These are phyloP conservation scores for Oeneis ivallda DNA, from an alignment of 2,888 invertebrate species.

Conservation along the genomic window DNA sequence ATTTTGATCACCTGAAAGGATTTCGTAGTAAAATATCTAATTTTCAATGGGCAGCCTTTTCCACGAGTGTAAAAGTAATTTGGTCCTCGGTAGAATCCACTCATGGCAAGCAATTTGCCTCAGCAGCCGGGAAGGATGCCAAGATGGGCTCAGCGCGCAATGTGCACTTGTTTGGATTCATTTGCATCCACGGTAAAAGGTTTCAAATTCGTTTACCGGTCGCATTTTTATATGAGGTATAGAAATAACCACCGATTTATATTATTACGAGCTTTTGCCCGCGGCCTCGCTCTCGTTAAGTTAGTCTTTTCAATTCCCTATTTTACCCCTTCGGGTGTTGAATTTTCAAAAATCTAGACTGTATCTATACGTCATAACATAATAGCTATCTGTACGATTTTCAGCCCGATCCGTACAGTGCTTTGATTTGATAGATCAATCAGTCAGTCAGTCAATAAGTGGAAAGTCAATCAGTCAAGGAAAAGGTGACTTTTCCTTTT, in stretches of 20 bases:
- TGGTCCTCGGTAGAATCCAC: conserved; percentile 42
- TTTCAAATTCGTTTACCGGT: conserved; percentile 27
- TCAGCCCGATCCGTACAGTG: too few species aligned
- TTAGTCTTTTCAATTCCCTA: too few species aligned
- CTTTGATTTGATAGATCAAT: too few species aligned
- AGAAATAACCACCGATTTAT: neutral
- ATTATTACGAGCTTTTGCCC: too few species aligned
- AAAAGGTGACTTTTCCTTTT: too few species aligned
- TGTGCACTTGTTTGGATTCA: conserved; percentile 37
- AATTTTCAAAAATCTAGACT: too few species aligned
- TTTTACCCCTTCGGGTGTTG: too few species aligned
- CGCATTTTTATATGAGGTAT: conserved; percentile 6
- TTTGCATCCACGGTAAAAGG: conserved; percentile 38
- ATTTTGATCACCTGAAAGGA: neutral
- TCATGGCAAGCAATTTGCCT: conserved; percentile 44
- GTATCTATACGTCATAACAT: too few species aligned
- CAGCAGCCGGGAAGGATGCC: conserved; percentile 42
- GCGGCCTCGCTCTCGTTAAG: too few species aligned
- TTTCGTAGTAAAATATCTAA: neutral
- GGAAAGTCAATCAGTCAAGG: too few species aligned
- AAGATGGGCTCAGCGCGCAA: conserved; percentile 35
- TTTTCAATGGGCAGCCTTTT: conserved; percentile 23
- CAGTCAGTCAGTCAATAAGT: too few species aligned
- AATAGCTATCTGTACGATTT: too few species aligned
- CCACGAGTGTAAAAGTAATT: conserved; percentile 36